Base-by-base conservation (phyloP, 37 sponge, comb jelly and placozoan genomes). In the Ephydatia muelleri region DNA sequence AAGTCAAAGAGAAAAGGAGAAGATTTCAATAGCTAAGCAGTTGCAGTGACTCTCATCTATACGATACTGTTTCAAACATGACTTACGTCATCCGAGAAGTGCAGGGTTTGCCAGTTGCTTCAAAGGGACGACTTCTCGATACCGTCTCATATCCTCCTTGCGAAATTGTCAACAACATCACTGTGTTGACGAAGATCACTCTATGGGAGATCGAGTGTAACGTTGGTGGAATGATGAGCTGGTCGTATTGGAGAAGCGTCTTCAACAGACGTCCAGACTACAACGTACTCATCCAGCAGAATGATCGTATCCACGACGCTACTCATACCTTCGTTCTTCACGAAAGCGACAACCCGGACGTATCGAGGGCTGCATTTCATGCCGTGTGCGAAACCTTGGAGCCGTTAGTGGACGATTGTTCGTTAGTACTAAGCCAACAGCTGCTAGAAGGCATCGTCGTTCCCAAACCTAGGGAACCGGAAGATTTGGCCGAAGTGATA, bases 221-320 rank as follows among this genome's bases (percentile, higher is more conserved):
- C 70, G 70, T 69, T 69, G 70, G 70, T 6, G 70, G 30, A 69
- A 9, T 3, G 43, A 11, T 30, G 3, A 30, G 8, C 70, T 30
- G 70, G 30, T 3, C 70, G 5, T 69, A 69, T 9, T 69, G 70
- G 70, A 69, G 8, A 69, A 30, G 43, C 43, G 43, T 78, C 29
- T 38, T 38, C 11, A 23, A 23, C 28, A 23, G n/a, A 4, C 26
- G 23, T 39, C 49, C 64, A 5, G 80, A 78, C 5, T 78, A 78
- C 64, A 35, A 78, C 5, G 64, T 78, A 4, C 6, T 78, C 43
- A 3, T 78, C 5, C 80, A 78, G 9, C 80, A 78, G 40, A 16
- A 5, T 4, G 30, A 38, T 23, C 48, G 5, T 5, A 43, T 43
- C 43, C 2, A 39, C 8, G 5, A 27, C 3, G 64, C 8, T 12